Evolutionary conservation across 2,888 invertebrate species (phyloP).

Genomic region (Tryphoninae sp.): DNA sequence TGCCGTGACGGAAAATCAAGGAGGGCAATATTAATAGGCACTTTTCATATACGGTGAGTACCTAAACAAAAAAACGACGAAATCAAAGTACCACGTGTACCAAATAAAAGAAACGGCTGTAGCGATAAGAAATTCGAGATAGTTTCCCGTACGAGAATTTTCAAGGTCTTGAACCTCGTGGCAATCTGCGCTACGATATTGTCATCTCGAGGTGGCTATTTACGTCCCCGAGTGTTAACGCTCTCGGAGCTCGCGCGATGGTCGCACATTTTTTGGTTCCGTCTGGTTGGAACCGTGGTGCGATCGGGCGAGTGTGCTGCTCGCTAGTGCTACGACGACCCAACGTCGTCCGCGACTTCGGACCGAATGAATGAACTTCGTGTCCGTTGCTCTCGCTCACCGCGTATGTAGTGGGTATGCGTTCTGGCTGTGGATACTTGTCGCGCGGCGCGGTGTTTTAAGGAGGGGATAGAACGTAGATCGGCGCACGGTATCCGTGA

Average conservation of each 20-base stretch:
- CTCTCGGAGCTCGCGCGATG: not conserved
- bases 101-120: not conserved
- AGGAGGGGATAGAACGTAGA: slow-evolving; percentile 55
- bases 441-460: slow-evolving; percentile 38
- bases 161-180: slow-evolving; percentile 29
- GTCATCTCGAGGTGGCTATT: slow-evolving; percentile 16
- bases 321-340: slow-evolving; percentile 22
- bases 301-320: not conserved
- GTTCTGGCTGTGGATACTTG: slow-evolving; percentile 47
- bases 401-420: slow-evolving; percentile 35
- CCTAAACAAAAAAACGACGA: not conserved
- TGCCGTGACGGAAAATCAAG: no score
- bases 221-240: not conserved
- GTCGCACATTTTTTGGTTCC: not conserved
- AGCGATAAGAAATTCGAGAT: slow-evolving; percentile 15
- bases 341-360: slow-evolving; percentile 57
- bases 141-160: slow-evolving; percentile 12
- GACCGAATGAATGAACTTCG: slow-evolving; percentile 61
- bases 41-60: no score
- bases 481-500: slow-evolving; percentile 56
- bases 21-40: no score
- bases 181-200: slow-evolving; percentile 19
- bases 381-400: slow-evolving; percentile 45
- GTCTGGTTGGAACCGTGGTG: not conserved
- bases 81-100: not conserved